phyloP scores from a whole-genome alignment of 2,888 invertebrate species.

The Dolichopus griseipennis region DNA sequence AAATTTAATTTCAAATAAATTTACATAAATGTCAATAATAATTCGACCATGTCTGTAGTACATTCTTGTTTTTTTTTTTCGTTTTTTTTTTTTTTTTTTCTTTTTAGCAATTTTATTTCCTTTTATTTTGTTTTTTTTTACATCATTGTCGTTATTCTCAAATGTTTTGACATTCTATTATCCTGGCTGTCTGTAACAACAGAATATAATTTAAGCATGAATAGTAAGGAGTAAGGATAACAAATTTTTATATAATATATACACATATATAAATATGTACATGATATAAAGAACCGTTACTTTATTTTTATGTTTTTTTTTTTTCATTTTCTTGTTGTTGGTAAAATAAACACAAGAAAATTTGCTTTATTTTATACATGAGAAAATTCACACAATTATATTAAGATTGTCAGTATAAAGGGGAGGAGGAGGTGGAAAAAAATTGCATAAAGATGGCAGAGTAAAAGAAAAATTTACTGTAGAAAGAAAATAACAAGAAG shows the following conservation, averaged over 20 bases:
- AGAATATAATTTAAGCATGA: slow-evolving; percentile 1
- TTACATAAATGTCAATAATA: slow-evolving; percentile 4
- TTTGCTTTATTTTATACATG: slow-evolving; percentile 4
- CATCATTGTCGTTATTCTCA: neutral
- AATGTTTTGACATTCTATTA: slow-evolving; percentile 4
- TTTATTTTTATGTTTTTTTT: no score
- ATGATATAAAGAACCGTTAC: neutral
- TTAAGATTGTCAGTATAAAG: neutral
- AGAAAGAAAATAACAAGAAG: neutral
- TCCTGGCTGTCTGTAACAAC: neutral
- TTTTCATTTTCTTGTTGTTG: neutral
- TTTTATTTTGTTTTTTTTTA: neutral
- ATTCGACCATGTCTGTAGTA: neutral
- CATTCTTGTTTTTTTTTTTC: no score
- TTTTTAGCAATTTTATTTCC: neutral
- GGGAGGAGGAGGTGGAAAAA: no score
- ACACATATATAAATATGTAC: no score
- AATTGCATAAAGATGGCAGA: no score
- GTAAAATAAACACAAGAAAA: neutral
- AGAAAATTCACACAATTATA: slow-evolving; percentile 1
- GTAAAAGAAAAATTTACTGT: neutral
- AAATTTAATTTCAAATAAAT: neutral
- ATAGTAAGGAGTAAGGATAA: neutral
- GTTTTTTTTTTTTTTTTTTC: no score
- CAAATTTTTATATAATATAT: no score